Conservation (phyloP, 2,888 invertebrate genomes). For the Stratiomys singularior region DNA sequence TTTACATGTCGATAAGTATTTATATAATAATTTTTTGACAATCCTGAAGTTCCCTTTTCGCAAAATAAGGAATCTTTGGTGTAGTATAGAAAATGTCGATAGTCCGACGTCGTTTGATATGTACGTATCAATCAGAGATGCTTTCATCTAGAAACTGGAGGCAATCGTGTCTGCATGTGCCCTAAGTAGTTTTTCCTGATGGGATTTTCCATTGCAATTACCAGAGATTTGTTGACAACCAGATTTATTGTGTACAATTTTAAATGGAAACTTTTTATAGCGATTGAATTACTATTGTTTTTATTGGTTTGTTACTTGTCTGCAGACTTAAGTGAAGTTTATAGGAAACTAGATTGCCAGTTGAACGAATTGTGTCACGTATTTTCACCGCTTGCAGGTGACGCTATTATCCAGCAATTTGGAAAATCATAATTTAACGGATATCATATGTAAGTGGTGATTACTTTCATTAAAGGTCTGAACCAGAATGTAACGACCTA, state of each 20-base stretch:
- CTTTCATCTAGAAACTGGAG: conserved; percentile 11
- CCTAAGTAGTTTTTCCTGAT: conserved; percentile 49
- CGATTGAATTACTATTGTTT: conserved; percentile 10
- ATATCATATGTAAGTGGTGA: too few species aligned
- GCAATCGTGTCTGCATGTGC: conserved; percentile 46
- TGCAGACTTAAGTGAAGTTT: neutral
- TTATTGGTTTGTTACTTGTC: neutral
- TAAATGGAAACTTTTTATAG: conserved; percentile 43
- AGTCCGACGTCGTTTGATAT: conserved; percentile 51
- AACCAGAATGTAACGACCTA: too few species aligned
- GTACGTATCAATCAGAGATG: conserved; percentile 51
- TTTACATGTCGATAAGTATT: too few species aligned
- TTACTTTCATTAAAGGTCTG: too few species aligned
- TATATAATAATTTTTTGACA: too few species aligned
- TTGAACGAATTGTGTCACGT: too few species aligned
- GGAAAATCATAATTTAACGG: too few species aligned
- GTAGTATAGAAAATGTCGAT: conserved; percentile 50
- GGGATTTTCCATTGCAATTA: conserved; percentile 50
- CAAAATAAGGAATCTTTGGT: too few species aligned
- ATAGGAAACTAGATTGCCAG: too few species aligned
- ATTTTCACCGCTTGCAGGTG: too few species aligned
- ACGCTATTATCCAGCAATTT: too few species aligned
- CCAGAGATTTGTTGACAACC: conserved; percentile 51
- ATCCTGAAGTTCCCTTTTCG: neutral
- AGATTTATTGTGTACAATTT: conserved; percentile 52